Evolutionary conservation across 2,888 invertebrate species (phyloP).

Genomic region (Cheiracanthium punctorium): DNA sequence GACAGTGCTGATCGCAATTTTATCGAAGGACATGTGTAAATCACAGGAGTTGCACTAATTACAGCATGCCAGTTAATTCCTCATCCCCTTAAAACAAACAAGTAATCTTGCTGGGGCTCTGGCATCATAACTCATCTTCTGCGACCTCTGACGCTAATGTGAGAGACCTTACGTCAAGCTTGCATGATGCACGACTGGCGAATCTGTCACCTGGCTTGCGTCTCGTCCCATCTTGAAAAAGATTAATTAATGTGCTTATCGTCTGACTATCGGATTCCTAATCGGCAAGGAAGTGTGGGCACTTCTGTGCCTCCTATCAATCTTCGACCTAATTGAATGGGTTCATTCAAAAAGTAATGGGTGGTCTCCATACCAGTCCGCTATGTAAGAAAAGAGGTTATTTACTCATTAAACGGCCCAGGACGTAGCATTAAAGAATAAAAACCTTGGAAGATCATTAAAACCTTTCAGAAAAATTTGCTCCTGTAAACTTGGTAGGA

Average conservation of each 20-base stretch:
- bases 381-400: not conserved
- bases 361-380: conserved; percentile 24
- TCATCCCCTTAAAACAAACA: not conserved
- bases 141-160: conserved; percentile 32
- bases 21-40: not conserved
- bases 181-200: conserved; percentile 29
- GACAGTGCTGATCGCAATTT: no score
- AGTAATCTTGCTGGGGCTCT: not conserved
- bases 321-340: conserved; percentile 46
- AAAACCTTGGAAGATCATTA: no score
- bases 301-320: conserved; percentile 52
- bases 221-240: conserved; percentile 22
- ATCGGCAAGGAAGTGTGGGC: conserved; percentile 41
- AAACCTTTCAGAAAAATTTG: no score
- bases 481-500: no score
- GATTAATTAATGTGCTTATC: conserved; percentile 58
- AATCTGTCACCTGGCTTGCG: conserved; percentile 38
- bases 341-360: conserved; percentile 19
- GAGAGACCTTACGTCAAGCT: conserved; percentile 4
- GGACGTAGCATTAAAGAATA: no score
- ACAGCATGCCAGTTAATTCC: not conserved
- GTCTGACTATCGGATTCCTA: conserved; percentile 49
- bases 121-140: conserved; percentile 6
- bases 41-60: not conserved
- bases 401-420: no score